phyloP scores from a whole-genome alignment of 2,797 vertebrate genomes.

The Phalloptychus januarius region DNA sequence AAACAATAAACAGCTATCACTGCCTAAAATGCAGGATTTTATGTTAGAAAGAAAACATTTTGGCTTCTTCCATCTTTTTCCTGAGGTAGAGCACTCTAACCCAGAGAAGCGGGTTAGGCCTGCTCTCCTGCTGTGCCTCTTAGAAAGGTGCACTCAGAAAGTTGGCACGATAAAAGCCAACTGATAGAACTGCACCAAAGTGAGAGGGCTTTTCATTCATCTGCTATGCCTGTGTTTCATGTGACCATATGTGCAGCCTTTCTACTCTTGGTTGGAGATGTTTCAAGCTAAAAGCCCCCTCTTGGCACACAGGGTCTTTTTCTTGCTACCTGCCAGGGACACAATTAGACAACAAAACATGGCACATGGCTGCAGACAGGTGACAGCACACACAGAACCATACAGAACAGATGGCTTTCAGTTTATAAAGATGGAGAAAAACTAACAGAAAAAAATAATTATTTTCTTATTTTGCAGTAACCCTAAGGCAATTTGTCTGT shows the following conservation, averaged over 20 bases:
- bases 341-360: slow-evolving; percentile 66
- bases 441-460: background rate
- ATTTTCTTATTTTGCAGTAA: slow-evolving; percentile 6
- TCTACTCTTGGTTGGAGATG: slow-evolving; percentile 47
- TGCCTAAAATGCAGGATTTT: slow-evolving; percentile 3
- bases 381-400: slow-evolving; percentile 29
- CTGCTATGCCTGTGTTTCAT: slow-evolving; percentile 36
- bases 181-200: slow-evolving; percentile 55
- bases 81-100: slow-evolving; percentile 44
- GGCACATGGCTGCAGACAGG: slow-evolving; percentile 55
- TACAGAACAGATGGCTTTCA: slow-evolving; percentile 32
- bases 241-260: slow-evolving; percentile 66
- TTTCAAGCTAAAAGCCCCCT: slow-evolving; percentile 41
- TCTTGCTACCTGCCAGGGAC: slow-evolving; percentile 65
- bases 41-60: slow-evolving; percentile 29
- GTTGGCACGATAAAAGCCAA: slow-evolving; percentile 53
- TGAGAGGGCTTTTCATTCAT: slow-evolving; percentile 41
- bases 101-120: slow-evolving; percentile 43
- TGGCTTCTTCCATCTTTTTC: slow-evolving; percentile 30
- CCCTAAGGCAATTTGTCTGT: background rate
- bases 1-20: slow-evolving; percentile 34
- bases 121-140: slow-evolving; percentile 46
- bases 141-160: slow-evolving; percentile 40
- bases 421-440: slow-evolving; percentile 14
- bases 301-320: slow-evolving; percentile 46